phyloP scores from a whole-genome alignment of 1,140 invertebrate genomes.

The Medauroidea extradentata region DNA sequence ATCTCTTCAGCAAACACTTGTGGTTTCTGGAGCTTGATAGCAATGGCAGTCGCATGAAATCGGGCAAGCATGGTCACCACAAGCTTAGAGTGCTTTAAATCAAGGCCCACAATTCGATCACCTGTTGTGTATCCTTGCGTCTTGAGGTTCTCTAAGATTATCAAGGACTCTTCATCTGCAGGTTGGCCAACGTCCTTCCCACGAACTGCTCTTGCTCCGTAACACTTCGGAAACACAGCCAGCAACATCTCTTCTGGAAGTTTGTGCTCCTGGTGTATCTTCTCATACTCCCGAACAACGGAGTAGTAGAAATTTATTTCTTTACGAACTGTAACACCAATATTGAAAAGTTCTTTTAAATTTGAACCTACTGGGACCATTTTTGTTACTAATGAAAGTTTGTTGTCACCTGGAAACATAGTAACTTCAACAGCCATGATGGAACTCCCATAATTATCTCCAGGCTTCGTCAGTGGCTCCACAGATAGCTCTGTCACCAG shows the following conservation, averaged over 20 bases:
- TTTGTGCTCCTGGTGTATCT: background rate
- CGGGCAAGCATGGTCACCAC: background rate
- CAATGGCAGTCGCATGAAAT: slow-evolving; percentile 2
- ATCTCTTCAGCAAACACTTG: background rate
- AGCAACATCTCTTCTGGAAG: background rate
- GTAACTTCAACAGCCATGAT: background rate
- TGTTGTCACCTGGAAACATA: background rate
- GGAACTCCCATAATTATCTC: slow-evolving; percentile 9
- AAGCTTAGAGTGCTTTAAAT: slow-evolving; percentile 2
- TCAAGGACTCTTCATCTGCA: background rate
- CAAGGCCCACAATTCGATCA: background rate
- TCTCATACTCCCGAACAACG: background rate
- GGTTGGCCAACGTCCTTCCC: background rate
- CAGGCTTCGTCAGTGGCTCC: background rate
- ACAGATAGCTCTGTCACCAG: no score
- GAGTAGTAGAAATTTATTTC: slow-evolving; percentile 6
- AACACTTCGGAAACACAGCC: background rate
- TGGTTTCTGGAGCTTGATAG: slow-evolving; percentile 4
- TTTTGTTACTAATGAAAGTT: background rate
- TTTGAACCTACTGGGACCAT: no score
- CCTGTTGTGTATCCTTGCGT: background rate
- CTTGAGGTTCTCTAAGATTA: background rate
- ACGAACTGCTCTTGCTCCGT: background rate
- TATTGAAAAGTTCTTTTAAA: background rate
- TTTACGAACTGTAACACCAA: background rate